These are phyloP conservation scores for Apodemus speciosus DNA, from an alignment of 2,113 vertebrate genomes.

Conservation along the genomic window DNA sequence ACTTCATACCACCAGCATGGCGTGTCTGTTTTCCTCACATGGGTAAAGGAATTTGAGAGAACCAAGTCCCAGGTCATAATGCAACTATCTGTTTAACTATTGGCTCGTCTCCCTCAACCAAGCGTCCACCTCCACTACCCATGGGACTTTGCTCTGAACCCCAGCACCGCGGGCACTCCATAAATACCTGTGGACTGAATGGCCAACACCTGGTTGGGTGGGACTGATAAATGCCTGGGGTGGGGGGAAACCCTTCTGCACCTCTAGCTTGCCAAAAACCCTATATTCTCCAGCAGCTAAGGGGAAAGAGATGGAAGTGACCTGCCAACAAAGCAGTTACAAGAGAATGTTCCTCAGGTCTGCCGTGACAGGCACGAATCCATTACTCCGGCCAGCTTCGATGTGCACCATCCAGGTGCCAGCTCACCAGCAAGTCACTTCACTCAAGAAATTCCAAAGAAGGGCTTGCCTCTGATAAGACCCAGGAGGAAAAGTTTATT, in stretches of 20 bases:
- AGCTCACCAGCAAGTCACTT: constrained; percentile 46
- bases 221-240: constrained; percentile 10
- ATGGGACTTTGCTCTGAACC: constrained; percentile 69
- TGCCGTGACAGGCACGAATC: background rate
- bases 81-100: constrained; percentile 27
- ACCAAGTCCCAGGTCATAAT: background rate
- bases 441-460: constrained; percentile 65
- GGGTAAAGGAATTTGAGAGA: background rate
- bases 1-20: background rate
- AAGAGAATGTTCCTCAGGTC: background rate
- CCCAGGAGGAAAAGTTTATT: constrained; percentile 36
- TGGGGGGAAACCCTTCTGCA: constrained; percentile 12
- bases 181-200: constrained; percentile 67
- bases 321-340: background rate
- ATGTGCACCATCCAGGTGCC: background rate
- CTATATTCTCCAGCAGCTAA: background rate
- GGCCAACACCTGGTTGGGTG: constrained; percentile 49
- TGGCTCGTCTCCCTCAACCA: background rate
- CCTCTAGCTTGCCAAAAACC: background rate
- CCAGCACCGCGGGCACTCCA: background rate
- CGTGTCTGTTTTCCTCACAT: background rate
- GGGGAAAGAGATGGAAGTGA: background rate
- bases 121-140: background rate
- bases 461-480: constrained; percentile 62
- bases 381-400: background rate